Conservation (phyloP, 2,113 vertebrate species). For the Alectura lathami region DNA sequence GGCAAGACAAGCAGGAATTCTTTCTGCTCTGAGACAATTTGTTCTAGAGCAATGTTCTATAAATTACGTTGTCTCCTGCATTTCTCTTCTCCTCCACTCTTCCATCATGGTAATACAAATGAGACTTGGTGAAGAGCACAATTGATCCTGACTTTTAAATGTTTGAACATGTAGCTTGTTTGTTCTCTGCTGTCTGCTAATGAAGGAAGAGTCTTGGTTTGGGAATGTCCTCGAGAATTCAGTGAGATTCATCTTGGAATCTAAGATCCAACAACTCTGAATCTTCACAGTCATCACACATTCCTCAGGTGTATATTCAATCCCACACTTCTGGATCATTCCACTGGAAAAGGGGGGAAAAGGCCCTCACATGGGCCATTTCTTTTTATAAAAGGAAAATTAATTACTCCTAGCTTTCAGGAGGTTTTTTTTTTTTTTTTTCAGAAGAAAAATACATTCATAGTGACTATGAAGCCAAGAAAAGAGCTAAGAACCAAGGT, state of each 20-base stretch:
- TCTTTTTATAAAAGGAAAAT: background rate
- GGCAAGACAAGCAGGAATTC: background rate
- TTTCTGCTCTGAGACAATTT: background rate
- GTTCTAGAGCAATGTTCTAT: background rate
- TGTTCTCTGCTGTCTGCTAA: background rate
- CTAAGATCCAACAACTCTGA: background rate
- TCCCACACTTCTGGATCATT: background rate
- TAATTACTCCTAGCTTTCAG: accelerated
- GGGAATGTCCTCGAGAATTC: background rate
- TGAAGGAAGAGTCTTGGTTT: background rate
- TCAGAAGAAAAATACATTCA: background rate
- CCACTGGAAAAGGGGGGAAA: background rate
- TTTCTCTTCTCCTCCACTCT: background rate
- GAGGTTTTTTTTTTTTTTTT: background rate
- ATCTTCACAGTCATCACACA: background rate
- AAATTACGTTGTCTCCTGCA: background rate
- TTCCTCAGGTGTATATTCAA: background rate
- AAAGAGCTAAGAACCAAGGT: background rate
- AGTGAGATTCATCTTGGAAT: background rate
- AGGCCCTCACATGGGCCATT: background rate
- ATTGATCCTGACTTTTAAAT: background rate
- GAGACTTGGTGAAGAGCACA: background rate
- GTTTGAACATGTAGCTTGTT: background rate
- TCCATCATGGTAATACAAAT: background rate
- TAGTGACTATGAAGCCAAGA: background rate